phyloP scores from a whole-genome alignment of 1,140 invertebrate species.

The Drosophila virilis region DNA sequence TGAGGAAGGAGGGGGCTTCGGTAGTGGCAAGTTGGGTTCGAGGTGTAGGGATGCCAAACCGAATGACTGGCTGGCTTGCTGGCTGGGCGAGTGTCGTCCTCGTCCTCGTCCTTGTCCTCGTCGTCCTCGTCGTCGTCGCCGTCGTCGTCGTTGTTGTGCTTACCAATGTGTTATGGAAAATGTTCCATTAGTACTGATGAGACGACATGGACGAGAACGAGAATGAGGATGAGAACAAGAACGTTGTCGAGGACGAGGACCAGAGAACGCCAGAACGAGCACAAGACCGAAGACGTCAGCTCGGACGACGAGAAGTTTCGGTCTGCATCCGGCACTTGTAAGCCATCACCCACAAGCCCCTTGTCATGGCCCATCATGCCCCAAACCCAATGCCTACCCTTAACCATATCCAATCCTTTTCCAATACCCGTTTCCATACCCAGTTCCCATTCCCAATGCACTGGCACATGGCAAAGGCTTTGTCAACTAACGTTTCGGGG shows the following conservation, averaged over 20 bases:
- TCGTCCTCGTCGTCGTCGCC: conserved; percentile 6
- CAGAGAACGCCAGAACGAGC: background rate
- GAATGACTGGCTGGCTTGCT: conserved; percentile 18
- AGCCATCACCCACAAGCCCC: conserved; percentile 6
- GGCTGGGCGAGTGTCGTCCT: conserved; percentile 15
- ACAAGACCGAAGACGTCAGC: conserved; percentile 24
- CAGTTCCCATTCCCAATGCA: conserved; percentile 2
- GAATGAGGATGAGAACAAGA: background rate
- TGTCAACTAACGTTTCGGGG: background rate
- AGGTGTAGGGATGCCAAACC: conserved; percentile 9
- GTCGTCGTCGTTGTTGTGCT: conserved; percentile 35
- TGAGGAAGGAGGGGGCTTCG: background rate
- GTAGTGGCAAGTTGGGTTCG: too few species aligned
- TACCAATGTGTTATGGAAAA: conserved; percentile 71
- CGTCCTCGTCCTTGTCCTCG: background rate
- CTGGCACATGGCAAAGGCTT: background rate
- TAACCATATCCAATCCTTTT: conserved; percentile 7
- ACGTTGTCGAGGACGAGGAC: background rate
- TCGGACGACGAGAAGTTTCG: conserved; percentile 37
- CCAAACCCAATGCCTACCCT: background rate
- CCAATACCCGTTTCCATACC: conserved; percentile 5
- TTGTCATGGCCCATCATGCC: background rate
- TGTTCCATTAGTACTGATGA: conserved; percentile 82
- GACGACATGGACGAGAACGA: conserved; percentile 36
- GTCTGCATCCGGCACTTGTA: conserved; percentile 29